Conservation (phyloP, 2,113 vertebrate genomes). For the Oryzias javanicus region DNA sequence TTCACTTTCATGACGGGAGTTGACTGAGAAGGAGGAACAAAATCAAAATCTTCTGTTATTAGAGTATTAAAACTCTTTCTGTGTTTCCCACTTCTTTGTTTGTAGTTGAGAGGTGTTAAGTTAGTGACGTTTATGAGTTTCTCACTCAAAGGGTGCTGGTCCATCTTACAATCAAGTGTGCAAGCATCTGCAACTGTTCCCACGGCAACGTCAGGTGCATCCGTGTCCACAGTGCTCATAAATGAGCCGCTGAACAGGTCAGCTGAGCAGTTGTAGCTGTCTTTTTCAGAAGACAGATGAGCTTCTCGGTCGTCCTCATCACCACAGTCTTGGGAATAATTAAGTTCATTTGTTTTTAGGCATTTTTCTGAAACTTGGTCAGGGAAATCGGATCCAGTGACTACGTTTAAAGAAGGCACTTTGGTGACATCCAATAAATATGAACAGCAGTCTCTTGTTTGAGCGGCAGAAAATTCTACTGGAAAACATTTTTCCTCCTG, state of each 20-base stretch:
- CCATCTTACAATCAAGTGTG: background rate
- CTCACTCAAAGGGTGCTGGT: background rate
- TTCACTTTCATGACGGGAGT: constrained; percentile 48
- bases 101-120: constrained; percentile 18
- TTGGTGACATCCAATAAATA: constrained; percentile 26
- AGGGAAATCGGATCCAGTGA: constrained; percentile 1
- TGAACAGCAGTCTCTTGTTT: background rate
- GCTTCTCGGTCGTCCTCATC: background rate
- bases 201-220: background rate
- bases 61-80: constrained; percentile 18
- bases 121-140: background rate
- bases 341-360: background rate
- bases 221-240: background rate
- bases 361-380: background rate
- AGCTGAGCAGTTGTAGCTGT: constrained; percentile 61
- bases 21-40: constrained; percentile 66
- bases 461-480: constrained; percentile 10
- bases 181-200: background rate
- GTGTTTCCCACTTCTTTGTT: background rate
- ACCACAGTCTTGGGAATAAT: background rate
- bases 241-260: constrained; percentile 60
- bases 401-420: background rate
- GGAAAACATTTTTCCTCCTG: background rate
- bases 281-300: constrained; percentile 8
- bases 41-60: constrained; percentile 33